Evolutionary conservation across 2,797 vertebrate species (phyloP), one percentile per base, ranked within the genome.

Genomic region (Eulemur albifrons): DNA sequence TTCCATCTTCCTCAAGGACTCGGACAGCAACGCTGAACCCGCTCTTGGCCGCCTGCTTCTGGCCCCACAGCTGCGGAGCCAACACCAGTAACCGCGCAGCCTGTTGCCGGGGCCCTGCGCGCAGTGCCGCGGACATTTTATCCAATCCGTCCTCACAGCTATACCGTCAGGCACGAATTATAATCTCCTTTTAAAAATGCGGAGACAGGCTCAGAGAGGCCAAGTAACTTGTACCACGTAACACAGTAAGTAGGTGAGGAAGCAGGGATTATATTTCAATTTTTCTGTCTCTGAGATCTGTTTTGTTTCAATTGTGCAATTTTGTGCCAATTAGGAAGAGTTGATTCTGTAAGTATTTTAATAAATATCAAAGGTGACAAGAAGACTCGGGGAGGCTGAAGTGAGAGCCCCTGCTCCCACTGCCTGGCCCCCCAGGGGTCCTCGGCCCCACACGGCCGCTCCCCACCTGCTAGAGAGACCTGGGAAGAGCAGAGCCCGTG

Each of bases 21-120:
- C 0, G 1, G 4, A n/a, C 0, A 52, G 38, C 13, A 6, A 2
- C 87, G 30, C 9, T 3, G 20, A 0, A 14, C 8, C 0, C 14
- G 6, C 0, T 0, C 52, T 1, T 43, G 18, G 4, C 7, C 14
- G 15, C 63, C 50, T 5, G 65, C 25, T 32, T 35, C 75, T 2
- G 17, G 80, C 15, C 43, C 25, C 48, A n/a, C 32, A 0, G 14
- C 1, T 14, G 9, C 4, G 17, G 21, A 0, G 1, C 27, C 38
- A 1, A 7, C 38, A 10, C 52, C 65, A 7, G 27, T 2, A 59
- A 7, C 20, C 0, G 0, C 85, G 12, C 59, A 0, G 7, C 0
- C 0, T 2, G 0, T 0, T 2, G 13, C 76, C 7, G 0, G 0
- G 9, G 12, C 1, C 59, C 35, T 57, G 21, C 2, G 14, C 7